These are phyloP conservation scores for Mesorhabditis sp. DNA, from an alignment of 2,888 invertebrate genomes.

Conservation along the genomic window DNA sequence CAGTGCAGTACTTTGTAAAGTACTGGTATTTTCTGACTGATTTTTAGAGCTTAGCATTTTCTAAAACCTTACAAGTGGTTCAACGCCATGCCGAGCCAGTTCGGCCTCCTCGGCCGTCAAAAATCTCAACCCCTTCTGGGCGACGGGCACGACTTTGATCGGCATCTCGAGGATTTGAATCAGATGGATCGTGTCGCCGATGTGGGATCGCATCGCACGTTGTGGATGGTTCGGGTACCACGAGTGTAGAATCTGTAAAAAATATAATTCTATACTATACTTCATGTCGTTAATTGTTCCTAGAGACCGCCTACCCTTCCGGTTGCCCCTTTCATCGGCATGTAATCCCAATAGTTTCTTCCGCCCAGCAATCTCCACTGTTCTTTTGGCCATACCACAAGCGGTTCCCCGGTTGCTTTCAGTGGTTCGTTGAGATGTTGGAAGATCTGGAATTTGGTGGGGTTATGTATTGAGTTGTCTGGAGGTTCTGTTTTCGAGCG, in stretches of 20 bases:
- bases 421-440: conserved; percentile 48
- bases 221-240: conserved; percentile 91
- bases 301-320: conserved; percentile 23
- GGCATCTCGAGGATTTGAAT: conserved; percentile 14
- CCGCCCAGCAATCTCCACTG: conserved; percentile 58
- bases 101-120: neutral
- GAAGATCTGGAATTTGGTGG: conserved; percentile 28
- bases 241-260: conserved; percentile 73
- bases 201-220: conserved; percentile 79
- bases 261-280: no score
- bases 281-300: no score
- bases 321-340: conserved; percentile 25
- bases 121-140: neutral
- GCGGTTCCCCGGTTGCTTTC: conserved; percentile 42
- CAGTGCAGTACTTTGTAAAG: no score
- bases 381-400: conserved; percentile 89
- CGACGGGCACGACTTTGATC: neutral
- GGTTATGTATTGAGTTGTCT: no score
- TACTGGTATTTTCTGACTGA: no score
- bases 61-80: no score
- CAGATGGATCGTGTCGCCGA: conserved; percentile 70
- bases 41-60: no score
- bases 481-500: no score
- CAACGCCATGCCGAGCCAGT: no score
- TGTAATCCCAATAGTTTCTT: conserved; percentile 22